Base-by-base conservation (phyloP, 2,888 invertebrate species). In the Allacma fusca region DNA sequence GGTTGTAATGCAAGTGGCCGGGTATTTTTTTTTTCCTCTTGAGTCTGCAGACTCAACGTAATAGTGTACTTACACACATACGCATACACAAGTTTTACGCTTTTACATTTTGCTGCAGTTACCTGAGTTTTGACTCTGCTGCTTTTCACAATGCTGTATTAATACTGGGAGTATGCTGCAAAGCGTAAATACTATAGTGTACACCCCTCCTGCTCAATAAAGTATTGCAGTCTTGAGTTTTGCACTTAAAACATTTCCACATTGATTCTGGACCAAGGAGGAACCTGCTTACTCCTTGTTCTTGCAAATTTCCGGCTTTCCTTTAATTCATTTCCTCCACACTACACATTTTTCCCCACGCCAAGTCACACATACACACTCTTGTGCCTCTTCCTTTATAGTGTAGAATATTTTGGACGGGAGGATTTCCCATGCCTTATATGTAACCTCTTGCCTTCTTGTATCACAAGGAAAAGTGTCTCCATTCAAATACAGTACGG, bases 221-320 rank as follows among this genome's bases (percentile, higher is more conserved):
- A 50, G 50, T 50, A 50, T 50, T 50, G 50, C 50, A 50, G 50
- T 50, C 50, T 16, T 5, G 50, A 50, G 50, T 50, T 50, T 50
- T 50, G 50, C 50, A 50, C 50, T 50, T 50, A 50, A 50, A 50
- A 50, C 50, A 50, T 50, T 50, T 50, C 50, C n/a, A 50, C 50
- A 50, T 50, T 50, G 50, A 50, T 50, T 50, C 50, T 50, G 50
- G 50, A 50, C 50, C 50, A 50, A 50, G 50, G 50, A 50, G 50
- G 50, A 50, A 50, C 50, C 50, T 50, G 50, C 50, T 50, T 50
- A 50, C 50, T 50, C 50, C 50, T 50, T 50, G 50, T 50, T 50
- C 50, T 19, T 50, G 50, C 50, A 50, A 50, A 50, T 50, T 50
- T 50, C 50, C 50, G 50, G 50, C 50, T 50, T 50, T n/a, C 50